Evolutionary conservation across 2,797 vertebrate species (phyloP), one percentile per base, ranked within the genome.

Genomic region (Pteropus rufus): DNA sequence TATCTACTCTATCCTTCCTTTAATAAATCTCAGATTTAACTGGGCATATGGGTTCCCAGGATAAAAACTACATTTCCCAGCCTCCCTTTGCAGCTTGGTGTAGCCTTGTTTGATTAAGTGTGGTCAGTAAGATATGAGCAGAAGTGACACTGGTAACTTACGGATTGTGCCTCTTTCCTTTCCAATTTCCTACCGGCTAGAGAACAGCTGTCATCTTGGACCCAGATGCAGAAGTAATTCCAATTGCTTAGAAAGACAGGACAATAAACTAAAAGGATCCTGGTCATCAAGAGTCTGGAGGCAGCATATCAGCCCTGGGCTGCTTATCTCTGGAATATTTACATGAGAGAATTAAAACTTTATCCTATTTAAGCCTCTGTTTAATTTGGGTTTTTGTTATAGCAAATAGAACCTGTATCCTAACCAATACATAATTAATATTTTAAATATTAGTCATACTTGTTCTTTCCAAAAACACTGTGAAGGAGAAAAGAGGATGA

Each of bases 21-120:
- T 67, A 88, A 36, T 39, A 64, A 54, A 4, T 60, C 85, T 85
- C 70, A 84, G 18, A 87, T 81, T 84, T 34, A 67, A 73, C 46
- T 54, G 36, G 80, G 21, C 23, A 60, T 5, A 65, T 2, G 64
- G 93, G 44, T 79, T 4, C 31, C 44, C 76, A 29, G 34, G 81
- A 73, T 31, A 31, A 96, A 88, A 93, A 60, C 60, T 44, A 39
- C 60, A 73, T 81, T 56, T 60, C 72, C 60, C 77, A 65, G 81
- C 16, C 5, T 67, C n/a, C 70, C 70, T 49, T 49, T 94, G 49
- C 41, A 76, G 54, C 10, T n/a, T 56, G 2, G 4, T 10, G 1
- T 36, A n/a, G 34, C 16, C 31, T 77, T 26, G 3, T 10, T 49
- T 49, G 60, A 84, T 9, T 26, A 58, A 60, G 23, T 10, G 49